Percentiles rank a stretch among this genome's conserved stretches.
phyloP scores from a whole-genome alignment of 1,140 invertebrate species.

The Phthorimaea operculella region DNA sequence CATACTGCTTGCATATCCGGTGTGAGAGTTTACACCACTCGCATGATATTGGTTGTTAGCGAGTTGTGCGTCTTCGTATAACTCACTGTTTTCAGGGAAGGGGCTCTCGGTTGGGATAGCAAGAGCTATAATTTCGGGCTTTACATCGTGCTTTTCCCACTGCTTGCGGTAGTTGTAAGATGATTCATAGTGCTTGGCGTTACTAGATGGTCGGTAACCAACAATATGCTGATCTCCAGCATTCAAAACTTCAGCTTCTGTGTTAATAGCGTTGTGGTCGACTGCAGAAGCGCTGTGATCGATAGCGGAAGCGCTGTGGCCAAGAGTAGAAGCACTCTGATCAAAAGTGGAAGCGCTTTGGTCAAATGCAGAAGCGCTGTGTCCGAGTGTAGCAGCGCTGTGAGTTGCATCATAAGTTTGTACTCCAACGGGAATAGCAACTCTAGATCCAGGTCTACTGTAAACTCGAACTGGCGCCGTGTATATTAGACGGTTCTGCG shows the following conservation, averaged over 20 bases:
- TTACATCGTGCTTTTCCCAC: slow-evolving; percentile 57
- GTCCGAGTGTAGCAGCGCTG: slow-evolving; percentile 20
- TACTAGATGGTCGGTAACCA: slow-evolving; percentile 21
- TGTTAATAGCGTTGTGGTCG: slow-evolving; percentile 33
- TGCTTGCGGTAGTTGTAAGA: slow-evolving; percentile 61
- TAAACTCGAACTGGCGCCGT: slow-evolving; percentile 37
- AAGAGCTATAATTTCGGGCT: slow-evolving; percentile 23
- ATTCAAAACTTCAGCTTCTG: slow-evolving; percentile 34
- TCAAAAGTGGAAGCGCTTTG: no score
- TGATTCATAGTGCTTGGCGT: slow-evolving; percentile 56
- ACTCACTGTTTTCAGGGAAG: slow-evolving; percentile 42
- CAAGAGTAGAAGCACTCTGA: slow-evolving; percentile 19
- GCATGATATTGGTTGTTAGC: slow-evolving; percentile 20
- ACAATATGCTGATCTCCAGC: slow-evolving; percentile 13
- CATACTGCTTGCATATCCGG: slow-evolving; percentile 19
- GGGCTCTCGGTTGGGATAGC: slow-evolving; percentile 32
- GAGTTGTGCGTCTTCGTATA: slow-evolving; percentile 32
- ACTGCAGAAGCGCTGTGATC: slow-evolving; percentile 15
- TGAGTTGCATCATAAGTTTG: slow-evolving; percentile 32
- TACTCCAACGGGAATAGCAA: slow-evolving; percentile 39
- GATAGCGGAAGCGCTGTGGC: slow-evolving; percentile 20
- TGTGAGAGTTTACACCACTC: slow-evolving; percentile 23
- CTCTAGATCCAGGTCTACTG: slow-evolving; percentile 40
- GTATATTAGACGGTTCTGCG: slow-evolving; percentile 24
- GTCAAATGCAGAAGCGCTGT: slow-evolving; percentile 18